A percentile compares a stretch with the other conserved stretches of the same genome.
Conservation (phyloP, 2,888 invertebrate species). For the Myopa tessellatipennis region DNA sequence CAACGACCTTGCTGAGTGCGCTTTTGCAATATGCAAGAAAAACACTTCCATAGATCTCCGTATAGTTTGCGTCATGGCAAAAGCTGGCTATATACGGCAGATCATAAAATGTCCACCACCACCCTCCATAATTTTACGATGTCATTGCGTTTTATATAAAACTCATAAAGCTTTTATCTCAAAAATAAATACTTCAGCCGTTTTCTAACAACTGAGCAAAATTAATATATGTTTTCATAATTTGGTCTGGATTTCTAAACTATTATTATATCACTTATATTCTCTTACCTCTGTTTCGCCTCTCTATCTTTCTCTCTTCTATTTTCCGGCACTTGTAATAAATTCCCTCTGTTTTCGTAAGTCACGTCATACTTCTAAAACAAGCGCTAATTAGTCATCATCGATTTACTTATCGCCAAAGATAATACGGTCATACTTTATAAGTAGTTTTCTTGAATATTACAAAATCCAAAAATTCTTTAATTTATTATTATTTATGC, state of each 20-base stretch:
- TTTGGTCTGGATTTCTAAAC: no score
- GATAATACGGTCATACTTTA: constrained; percentile 23
- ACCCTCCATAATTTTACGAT: background rate
- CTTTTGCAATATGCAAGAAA: constrained; percentile 6
- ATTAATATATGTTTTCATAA: background rate
- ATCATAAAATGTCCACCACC: background rate
- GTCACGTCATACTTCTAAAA: constrained; percentile 41
- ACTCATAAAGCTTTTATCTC: no score
- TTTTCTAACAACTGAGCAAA: background rate
- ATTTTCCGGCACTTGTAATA: no score
- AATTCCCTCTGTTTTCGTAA: background rate
- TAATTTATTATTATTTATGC: no score
- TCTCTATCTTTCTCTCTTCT: no score
- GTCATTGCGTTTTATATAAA: background rate
- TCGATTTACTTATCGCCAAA: background rate
- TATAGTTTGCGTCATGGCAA: background rate
- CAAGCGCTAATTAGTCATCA: constrained; percentile 41
- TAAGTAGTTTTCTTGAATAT: background rate
- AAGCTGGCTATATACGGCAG: constrained; percentile 3
- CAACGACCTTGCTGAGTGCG: constrained; percentile 31
- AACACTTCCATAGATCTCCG: background rate
- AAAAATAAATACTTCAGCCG: no score
- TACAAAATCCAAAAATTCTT: no score
- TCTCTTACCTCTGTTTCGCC: no score
- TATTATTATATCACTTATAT: no score